Percentiles rank a stretch among this genome's conserved stretches.
phyloP scores from a whole-genome alignment of 2,113 vertebrate genomes.

The Nothoprocta perdicaria region DNA sequence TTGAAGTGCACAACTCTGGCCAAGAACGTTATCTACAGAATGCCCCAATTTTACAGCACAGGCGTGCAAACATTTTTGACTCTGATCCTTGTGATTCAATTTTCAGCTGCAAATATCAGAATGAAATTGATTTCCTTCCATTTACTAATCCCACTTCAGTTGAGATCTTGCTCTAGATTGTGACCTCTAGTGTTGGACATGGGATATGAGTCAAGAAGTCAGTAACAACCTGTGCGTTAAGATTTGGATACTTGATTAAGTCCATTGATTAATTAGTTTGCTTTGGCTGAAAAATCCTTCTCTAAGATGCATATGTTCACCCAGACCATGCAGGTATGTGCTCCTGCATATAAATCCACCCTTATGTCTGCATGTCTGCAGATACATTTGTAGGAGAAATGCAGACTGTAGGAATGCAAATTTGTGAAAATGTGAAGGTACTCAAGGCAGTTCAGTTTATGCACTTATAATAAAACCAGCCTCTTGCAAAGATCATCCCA shows the following conservation, averaged over 20 bases:
- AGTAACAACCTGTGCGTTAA: neutral
- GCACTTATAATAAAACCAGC: neutral
- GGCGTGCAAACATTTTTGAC: neutral
- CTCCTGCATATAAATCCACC: neutral
- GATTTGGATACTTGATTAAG: neutral
- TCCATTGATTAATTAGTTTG: neutral
- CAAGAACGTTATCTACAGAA: neutral
- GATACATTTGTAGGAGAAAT: constrained; percentile 1
- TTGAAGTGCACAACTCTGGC: neutral
- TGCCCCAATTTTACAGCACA: neutral
- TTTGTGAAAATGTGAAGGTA: neutral
- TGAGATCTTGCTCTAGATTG: neutral
- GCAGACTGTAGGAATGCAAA: neutral
- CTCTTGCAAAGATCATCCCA: neutral
- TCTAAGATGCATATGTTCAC: neutral
- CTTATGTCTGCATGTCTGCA: neutral
- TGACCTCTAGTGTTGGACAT: neutral
- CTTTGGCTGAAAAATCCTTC: neutral
- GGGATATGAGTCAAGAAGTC: neutral
- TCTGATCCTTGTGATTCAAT: neutral
- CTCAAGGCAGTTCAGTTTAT: neutral
- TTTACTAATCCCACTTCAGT: neutral
- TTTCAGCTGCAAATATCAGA: neutral
- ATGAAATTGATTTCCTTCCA: neutral
- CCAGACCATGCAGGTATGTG: neutral